Base-by-base conservation (phyloP, 1,140 invertebrate species). In the Hylaeus anthracinus region DNA sequence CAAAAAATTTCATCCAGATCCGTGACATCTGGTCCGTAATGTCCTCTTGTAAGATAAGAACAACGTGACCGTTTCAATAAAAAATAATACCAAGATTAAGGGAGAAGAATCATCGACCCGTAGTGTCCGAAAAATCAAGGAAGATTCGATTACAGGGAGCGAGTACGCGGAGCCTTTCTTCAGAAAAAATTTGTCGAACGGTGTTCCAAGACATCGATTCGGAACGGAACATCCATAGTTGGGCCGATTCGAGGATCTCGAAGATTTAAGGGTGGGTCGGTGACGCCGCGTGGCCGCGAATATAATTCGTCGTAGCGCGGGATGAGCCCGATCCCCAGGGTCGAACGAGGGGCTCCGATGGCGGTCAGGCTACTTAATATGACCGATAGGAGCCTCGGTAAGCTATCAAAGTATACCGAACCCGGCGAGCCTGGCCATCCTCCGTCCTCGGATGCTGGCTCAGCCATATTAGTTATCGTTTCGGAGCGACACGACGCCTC, bases 331-430 rank as follows among this genome's bases (percentile, higher is more conserved):
- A 53, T 26, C 26, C 26, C 56, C n/a, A 79, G 74, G 81, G 66
- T 74, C 48, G 48, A 37, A 10, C 63, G 56, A n/a, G 43, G 76
- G 74, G 72, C 64, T 83, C 79, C 75, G 84, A 87, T 82, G 85
- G 74, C 72, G 65, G 82, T 83, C 79, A 74, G 86, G 89, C 84
- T 87, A 83, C 85, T 87, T 88, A 84, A 90, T 90, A 90, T 88
- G 88, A 88, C 88, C 86, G 87, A 87, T 89, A 86, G 84, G 67
- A 84, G 86, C 83, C 87, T 83, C 65, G 76, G 75, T 79, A 86
- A 86, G 71, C 89, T 81, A 88, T 89, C 88, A 88, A 90, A 90
- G 88, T 88, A 85, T 88, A 88, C 60, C 73, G 72, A 63, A 55
- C 26, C 26, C 10, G 53, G 37, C 55, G 26, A 15, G 14, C 45